Evolutionary conservation across 2,797 vertebrate species (phyloP), one percentile per base, ranked within the genome.

Genomic region (Coranthus polyacanthus): DNA sequence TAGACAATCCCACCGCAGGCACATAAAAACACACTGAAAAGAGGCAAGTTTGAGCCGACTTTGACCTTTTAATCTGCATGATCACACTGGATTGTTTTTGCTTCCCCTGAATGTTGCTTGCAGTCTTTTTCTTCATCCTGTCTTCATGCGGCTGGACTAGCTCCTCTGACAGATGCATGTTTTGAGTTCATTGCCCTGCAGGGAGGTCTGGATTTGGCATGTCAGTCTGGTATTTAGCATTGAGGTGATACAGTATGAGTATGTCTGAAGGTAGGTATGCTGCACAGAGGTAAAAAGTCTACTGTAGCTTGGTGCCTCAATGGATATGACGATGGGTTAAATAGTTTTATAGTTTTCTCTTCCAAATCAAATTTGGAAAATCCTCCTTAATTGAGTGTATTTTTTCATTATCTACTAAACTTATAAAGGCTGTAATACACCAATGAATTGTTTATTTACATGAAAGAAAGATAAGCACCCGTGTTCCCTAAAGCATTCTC

Each of bases 21-120:
- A 57, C 82, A 68, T 72, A 74, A 76, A 86, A 79, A 79, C 79
- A 63, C 69, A 58, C 71, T 68, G 50, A 78, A 72, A 80, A 85
- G 83, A 92, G 91, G 91, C 88, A 91, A 87, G 91, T 92, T 86
- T 72, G n/a, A 67, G 73, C 67, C 44, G 47, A 61, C 49, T 89
- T 79, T 87, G 77, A 75, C 72, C 80, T 82, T 81, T 77, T 68
- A 65, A 84, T 80, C 68, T 88, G 89, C 87, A 89, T 90, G 89
- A 81, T 72, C 60, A 46, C 29, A 45, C 54, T 71, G 67, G 70
- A 53, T 68, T 64, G 38, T 37, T 79, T 78, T 78, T 39, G 16
- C 26, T 12, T 52, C 52, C 17, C 16, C 26, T 42, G 41, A 55
- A 51, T 63, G 42, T 46, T 49, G 64, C 64, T 57, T 71, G 68